These are phyloP conservation scores for Aphrophora alni DNA, from an alignment of 2,888 invertebrate species.

Conservation along the genomic window DNA sequence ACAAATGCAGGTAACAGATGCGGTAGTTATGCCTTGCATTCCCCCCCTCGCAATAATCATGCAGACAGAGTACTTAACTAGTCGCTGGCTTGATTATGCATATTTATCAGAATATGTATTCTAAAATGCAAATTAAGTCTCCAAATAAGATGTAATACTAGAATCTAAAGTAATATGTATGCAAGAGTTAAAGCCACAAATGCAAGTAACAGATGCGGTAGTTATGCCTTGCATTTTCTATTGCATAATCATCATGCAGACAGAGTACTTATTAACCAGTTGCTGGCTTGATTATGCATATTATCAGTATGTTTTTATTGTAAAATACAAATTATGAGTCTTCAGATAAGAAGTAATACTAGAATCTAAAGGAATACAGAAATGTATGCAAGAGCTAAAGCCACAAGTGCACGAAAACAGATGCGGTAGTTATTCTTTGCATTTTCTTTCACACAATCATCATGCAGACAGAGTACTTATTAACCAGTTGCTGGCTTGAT, in stretches of 20 bases:
- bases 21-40: conserved; percentile 17
- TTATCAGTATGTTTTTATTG: no score
- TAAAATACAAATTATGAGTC: no score
- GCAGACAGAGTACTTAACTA: neutral
- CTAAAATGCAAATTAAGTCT: no score
- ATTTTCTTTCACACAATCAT: no score
- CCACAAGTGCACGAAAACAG: conserved; percentile 12
- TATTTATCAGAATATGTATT: neutral
- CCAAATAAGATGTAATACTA: no score
- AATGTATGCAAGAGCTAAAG: conserved; percentile 22
- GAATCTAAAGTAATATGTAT: neutral
- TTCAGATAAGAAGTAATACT: no score
- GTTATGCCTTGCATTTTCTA: neutral
- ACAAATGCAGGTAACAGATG: conserved; percentile 8
- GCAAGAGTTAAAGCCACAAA: neutral
- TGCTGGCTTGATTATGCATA: neutral
- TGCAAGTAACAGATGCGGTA: conserved; percentile 13
- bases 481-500: neutral
- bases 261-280: neutral
- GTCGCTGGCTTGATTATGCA: neutral
- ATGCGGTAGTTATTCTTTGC: neutral
- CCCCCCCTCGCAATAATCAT: neutral
- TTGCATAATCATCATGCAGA: conserved; percentile 7
- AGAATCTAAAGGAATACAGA: no score
- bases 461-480: neutral